phyloP scores from a whole-genome alignment of 2,888 invertebrate species.

The Ochlodes sylvanus region DNA sequence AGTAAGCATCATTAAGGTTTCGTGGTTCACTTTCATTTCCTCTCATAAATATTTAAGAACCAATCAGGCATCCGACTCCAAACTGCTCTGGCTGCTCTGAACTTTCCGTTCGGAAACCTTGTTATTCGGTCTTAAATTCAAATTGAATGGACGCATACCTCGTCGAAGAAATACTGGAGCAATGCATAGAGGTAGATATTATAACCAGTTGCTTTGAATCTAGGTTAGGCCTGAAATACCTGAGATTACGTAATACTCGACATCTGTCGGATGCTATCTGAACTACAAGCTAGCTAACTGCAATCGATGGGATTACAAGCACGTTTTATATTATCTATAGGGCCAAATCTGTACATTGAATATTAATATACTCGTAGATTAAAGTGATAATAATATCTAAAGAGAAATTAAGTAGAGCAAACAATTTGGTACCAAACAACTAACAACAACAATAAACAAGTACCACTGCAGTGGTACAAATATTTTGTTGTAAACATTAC shows the following conservation, averaged over 20 bases:
- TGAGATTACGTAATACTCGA: constrained; percentile 52
- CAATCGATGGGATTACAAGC: constrained; percentile 23
- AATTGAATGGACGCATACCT: constrained; percentile 31
- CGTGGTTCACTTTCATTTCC: constrained; percentile 17
- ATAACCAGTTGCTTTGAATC: constrained; percentile 51
- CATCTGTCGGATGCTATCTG: constrained; percentile 36
- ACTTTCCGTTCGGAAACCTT: constrained; percentile 30
- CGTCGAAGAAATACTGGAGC: constrained; percentile 49
- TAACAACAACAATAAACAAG: no score
- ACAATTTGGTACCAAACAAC: no score
- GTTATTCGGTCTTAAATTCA: constrained; percentile 36
- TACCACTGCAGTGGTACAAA: no score
- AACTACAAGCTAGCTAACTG: constrained; percentile 13
- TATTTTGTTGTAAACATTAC: no score
- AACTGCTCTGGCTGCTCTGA: constrained; percentile 21
- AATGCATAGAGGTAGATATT: constrained; percentile 47
- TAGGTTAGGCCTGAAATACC: constrained; percentile 51
- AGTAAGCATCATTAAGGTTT: constrained; percentile 19
- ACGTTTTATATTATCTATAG: neutral
- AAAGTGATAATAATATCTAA: no score
- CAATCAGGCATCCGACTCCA: constrained; percentile 31
- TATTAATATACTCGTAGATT: no score
- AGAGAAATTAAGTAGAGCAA: no score
- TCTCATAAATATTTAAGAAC: constrained; percentile 32
- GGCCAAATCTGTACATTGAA: no score